Percentiles rank a stretch among this genome's conserved stretches.
Conservation (phyloP, 1,140 invertebrate genomes). For the Drosophila yakuba region DNA sequence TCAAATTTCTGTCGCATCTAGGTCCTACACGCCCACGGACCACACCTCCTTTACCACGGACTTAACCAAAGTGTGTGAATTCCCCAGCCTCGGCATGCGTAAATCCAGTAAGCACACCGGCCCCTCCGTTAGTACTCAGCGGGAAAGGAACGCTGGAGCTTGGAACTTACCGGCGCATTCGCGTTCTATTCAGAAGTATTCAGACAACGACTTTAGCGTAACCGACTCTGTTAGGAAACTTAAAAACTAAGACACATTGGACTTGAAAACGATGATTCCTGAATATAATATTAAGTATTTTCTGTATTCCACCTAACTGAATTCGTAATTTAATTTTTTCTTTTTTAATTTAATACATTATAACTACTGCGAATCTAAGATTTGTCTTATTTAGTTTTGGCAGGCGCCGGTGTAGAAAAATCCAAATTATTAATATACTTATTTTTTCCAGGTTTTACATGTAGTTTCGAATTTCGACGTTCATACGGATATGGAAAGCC, state of each 20-base stretch:
- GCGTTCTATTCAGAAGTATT: background rate
- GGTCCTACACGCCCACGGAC: conserved; percentile 20
- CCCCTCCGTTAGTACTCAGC: background rate
- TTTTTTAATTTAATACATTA: too few species aligned
- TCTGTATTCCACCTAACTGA: too few species aligned
- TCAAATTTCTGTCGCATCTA: background rate
- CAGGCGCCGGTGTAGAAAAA: too few species aligned
- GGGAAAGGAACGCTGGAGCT: background rate
- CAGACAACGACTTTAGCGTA: conserved; percentile 19
- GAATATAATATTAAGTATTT: background rate
- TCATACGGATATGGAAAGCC: too few species aligned
- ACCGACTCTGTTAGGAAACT: background rate
- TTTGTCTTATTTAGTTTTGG: too few species aligned
- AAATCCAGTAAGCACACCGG: background rate
- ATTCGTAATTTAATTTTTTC: too few species aligned
- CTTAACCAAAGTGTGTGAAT: background rate
- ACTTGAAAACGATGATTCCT: background rate
- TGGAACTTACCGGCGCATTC: conserved; percentile 13
- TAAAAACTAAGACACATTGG: background rate
- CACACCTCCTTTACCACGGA: conserved; percentile 13
- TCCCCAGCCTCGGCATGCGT: conserved; percentile 32
- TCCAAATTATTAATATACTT: too few species aligned
- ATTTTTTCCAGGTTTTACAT: too few species aligned
- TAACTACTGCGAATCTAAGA: too few species aligned
- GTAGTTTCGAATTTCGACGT: too few species aligned